Conservation (phyloP, 2,888 invertebrate species). For the Zygogramma bicolorata region DNA sequence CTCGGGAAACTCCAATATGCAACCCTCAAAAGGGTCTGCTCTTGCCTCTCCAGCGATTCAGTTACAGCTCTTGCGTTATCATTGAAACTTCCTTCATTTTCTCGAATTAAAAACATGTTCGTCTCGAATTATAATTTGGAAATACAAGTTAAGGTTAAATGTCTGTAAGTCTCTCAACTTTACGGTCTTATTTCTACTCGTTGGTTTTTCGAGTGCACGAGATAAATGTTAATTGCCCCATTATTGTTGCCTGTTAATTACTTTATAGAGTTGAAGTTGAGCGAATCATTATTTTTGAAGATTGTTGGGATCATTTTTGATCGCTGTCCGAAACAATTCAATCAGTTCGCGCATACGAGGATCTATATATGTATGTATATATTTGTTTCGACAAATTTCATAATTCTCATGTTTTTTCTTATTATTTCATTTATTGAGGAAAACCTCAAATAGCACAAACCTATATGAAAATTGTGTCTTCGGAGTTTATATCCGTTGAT, state of each 20-base stretch:
- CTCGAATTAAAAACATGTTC: not conserved
- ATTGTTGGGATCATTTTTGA: too few species aligned
- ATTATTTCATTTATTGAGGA: too few species aligned
- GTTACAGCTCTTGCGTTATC: not conserved
- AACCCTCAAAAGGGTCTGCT: not conserved
- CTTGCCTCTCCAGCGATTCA: not conserved
- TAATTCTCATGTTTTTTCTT: too few species aligned
- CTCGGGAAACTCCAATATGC: not conserved
- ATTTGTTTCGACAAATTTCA: too few species aligned
- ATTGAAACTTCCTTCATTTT: not conserved
- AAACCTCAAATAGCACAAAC: too few species aligned
- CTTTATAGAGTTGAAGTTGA: slow-evolving; percentile 25
- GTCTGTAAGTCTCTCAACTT: not conserved
- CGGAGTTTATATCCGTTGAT: too few species aligned
- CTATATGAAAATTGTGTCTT: too few species aligned
- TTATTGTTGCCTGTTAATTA: slow-evolving; percentile 39
- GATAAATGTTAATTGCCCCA: slow-evolving; percentile 40
- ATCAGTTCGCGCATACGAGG: too few species aligned
- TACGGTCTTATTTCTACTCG: slow-evolving; percentile 18
- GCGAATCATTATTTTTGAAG: too few species aligned
- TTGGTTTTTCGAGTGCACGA: slow-evolving; percentile 19
- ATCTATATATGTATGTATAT: too few species aligned
- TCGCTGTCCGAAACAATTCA: too few species aligned
- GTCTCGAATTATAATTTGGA: not conserved
- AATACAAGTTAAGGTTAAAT: not conserved